Conservation (phyloP, 2,888 invertebrate species). For the Deilephila porcellus region DNA sequence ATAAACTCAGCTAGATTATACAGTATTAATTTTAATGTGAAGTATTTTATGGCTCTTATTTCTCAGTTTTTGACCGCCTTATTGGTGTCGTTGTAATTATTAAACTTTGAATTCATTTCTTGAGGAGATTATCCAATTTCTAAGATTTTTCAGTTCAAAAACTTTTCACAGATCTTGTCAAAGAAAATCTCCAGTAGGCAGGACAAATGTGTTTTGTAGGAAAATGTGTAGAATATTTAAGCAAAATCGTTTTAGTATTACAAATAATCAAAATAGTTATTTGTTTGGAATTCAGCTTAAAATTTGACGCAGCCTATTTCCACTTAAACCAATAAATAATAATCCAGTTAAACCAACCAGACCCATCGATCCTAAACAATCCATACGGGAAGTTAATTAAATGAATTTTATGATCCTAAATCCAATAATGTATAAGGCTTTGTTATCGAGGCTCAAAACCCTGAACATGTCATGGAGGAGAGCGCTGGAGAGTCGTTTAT, state of each 20-base stretch:
- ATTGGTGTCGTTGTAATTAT: too few species aligned
- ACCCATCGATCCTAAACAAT: not conserved
- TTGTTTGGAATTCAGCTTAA: too few species aligned
- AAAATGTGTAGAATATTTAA: too few species aligned
- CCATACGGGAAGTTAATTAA: constrained; percentile 18
- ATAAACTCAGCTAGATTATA: not conserved
- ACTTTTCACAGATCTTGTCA: not conserved
- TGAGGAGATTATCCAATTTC: too few species aligned
- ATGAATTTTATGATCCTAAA: constrained; percentile 44
- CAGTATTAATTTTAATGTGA: not conserved
- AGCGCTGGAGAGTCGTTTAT: constrained; percentile 74
- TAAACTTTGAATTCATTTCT: too few species aligned
- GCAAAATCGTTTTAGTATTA: too few species aligned
- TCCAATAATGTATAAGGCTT: constrained; percentile 59
- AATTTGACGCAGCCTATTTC: not conserved
- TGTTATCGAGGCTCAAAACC: constrained; percentile 67
- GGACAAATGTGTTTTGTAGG: too few species aligned
- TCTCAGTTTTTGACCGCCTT: not conserved
- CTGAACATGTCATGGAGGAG: constrained; percentile 71
- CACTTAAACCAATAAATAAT: not conserved
- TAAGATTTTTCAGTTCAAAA: not conserved
- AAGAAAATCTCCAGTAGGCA: too few species aligned
- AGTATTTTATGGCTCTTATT: not conserved
- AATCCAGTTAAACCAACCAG: not conserved
- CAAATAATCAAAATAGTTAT: too few species aligned